Conservation (phyloP, 37 sponge, comb jelly and placozoan genomes). For the Agelas oroides region DNA sequence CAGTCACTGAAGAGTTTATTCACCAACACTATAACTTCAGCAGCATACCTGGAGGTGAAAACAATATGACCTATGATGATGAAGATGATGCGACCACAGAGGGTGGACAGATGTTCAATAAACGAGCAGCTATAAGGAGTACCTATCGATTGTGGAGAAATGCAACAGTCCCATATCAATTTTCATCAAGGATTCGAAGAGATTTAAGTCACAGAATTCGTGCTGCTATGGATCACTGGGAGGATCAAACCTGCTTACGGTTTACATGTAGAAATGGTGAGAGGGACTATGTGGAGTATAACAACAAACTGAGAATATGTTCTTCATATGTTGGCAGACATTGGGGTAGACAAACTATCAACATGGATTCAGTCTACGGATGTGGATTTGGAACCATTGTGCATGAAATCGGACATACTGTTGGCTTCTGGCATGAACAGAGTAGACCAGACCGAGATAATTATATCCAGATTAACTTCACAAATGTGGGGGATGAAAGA, state of each 20-base stretch:
- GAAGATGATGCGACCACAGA: too few relatives aligned
- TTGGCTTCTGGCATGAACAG: too few relatives aligned
- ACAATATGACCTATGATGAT: too few relatives aligned
- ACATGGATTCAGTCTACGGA: not conserved
- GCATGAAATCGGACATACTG: too few relatives aligned
- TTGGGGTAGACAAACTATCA: not conserved
- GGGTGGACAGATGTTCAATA: too few relatives aligned
- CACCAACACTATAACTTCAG: not conserved
- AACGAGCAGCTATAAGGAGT: not conserved
- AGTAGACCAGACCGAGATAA: too few relatives aligned
- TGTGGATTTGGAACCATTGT: not conserved
- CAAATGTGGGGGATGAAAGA: not conserved
- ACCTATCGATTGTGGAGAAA: not conserved
- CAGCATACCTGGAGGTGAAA: not conserved
- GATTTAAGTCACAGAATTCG: not conserved
- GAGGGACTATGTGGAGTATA: too few relatives aligned
- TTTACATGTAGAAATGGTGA: not conserved
- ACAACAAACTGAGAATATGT: not conserved
- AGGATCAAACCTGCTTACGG: slow-evolving; percentile 5
- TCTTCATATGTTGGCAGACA: not conserved
- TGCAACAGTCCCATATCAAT: not conserved
- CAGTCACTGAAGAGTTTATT: not conserved
- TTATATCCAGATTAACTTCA: not conserved
- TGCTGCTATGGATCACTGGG: slow-evolving; percentile 9
- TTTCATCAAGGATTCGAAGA: not conserved